Evolutionary conservation across 2,888 invertebrate species (phyloP).

Genomic region (Drosophila limbata): DNA sequence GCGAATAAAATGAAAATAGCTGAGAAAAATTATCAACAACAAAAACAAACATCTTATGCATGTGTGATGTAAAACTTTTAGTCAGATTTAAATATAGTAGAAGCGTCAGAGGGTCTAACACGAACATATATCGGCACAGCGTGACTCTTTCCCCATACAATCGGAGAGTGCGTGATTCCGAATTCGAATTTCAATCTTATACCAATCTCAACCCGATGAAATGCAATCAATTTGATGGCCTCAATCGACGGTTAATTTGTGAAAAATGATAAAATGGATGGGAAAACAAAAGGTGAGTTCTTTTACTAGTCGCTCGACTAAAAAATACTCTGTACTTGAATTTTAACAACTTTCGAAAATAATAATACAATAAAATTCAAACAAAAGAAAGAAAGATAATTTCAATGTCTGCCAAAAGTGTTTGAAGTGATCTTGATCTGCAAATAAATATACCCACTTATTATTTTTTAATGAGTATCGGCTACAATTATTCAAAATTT

Average conservation of each 20-base stretch:
- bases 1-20: conserved; percentile 71
- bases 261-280: conserved; percentile 57
- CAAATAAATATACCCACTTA: background rate
- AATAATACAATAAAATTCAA: too few relatives aligned
- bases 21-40: conserved; percentile 75
- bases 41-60: conserved; percentile 47
- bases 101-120: conserved; percentile 71
- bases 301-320: background rate
- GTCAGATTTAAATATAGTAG: conserved; percentile 54
- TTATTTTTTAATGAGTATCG: background rate
- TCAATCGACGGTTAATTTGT: conserved; percentile 81
- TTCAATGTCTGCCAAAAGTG: background rate
- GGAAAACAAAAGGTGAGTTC: background rate
- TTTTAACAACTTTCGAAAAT: background rate
- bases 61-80: conserved; percentile 30
- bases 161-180: conserved; percentile 4
- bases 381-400: too few relatives aligned
- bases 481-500: conserved; percentile 63
- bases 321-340: conserved; percentile 7
- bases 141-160: conserved; percentile 33
- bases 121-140: conserved; percentile 53
- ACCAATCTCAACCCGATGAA: conserved; percentile 43
- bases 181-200: conserved; percentile 6
- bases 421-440: background rate
- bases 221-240: conserved; percentile 80